These are phyloP conservation scores for Helicoverpa armigera DNA, from an alignment of 1,140 invertebrate genomes.

Conservation along the genomic window DNA sequence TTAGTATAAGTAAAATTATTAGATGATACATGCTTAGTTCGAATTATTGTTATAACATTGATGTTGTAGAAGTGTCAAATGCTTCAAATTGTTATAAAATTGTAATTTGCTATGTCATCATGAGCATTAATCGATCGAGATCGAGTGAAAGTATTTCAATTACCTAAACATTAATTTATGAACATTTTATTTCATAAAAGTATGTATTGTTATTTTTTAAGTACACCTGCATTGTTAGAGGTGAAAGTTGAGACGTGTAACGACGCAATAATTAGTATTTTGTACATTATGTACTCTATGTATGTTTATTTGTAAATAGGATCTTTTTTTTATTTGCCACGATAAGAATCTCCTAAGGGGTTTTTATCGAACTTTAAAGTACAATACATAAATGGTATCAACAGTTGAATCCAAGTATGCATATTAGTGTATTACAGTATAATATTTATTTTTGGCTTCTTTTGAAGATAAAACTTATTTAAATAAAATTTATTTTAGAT, in stretches of 20 bases:
- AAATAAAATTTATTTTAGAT: constrained; percentile 74
- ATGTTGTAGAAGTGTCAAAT: constrained; percentile 35
- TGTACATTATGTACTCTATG: constrained; percentile 65
- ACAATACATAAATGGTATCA: constrained; percentile 60
- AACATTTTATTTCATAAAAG: background rate
- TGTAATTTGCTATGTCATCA: constrained; percentile 37
- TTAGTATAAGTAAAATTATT: constrained; percentile 45
- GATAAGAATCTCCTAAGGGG: constrained; percentile 48
- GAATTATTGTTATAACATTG: constrained; percentile 32
- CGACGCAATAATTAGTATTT: constrained; percentile 73
- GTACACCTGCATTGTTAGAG: constrained; percentile 7
- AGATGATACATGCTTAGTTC: constrained; percentile 40
- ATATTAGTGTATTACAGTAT: constrained; percentile 25
- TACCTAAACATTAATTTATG: constrained; percentile 23
- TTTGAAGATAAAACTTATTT: constrained; percentile 52
- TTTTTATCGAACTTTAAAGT: constrained; percentile 61
- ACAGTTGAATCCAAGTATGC: constrained; percentile 30
- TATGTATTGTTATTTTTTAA: constrained; percentile 40
- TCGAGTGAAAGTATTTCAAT: constrained; percentile 27
- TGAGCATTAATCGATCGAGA: constrained; percentile 21
- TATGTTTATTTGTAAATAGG: constrained; percentile 79
- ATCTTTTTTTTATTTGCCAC: constrained; percentile 25
- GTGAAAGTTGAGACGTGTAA: constrained; percentile 64
- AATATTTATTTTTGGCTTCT: constrained; percentile 72
- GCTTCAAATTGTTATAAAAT: constrained; percentile 38